Conservation (phyloP, 2,797 vertebrate species). For the Bradypus variegatus region DNA sequence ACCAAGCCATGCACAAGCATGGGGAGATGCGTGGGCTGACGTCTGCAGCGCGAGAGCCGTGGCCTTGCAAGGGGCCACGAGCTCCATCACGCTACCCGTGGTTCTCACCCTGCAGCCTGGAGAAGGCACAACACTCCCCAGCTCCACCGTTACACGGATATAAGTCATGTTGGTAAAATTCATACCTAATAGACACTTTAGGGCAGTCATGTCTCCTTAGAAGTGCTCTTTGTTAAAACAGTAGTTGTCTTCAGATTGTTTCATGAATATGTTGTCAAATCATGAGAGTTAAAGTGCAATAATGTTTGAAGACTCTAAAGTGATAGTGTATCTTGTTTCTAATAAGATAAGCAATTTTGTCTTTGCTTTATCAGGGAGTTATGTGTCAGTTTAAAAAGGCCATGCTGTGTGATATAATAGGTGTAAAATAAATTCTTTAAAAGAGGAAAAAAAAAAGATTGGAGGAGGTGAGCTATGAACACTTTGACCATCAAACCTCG, state of each 20-base stretch:
- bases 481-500: not conserved
- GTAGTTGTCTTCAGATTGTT: constrained; percentile 40
- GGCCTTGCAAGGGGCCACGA: constrained; percentile 98
- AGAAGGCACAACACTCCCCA: constrained; percentile 96
- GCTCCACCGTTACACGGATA: constrained; percentile 88
- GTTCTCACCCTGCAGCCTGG: constrained; percentile 92
- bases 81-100: constrained; percentile 95
- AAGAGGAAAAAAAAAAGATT: not conserved
- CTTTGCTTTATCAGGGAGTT: constrained; percentile 34
- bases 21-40: constrained; percentile 98
- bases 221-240: constrained; percentile 53
- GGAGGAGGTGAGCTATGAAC: not conserved
- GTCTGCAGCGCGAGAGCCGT: constrained; percentile 94
- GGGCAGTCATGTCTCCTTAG: constrained; percentile 49
- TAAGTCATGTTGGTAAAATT: constrained; percentile 63
- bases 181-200: constrained; percentile 73
- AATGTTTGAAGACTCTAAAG: constrained; percentile 37
- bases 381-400: constrained; percentile 18
- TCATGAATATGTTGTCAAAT: constrained; percentile 49
- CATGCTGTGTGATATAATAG: constrained; percentile 3
- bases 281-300: constrained; percentile 53
- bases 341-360: constrained; percentile 29
- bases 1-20: constrained; percentile 97
- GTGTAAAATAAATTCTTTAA: constrained; percentile 33
- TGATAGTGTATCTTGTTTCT: constrained; percentile 44